Percentiles rank a stretch among this genome's conserved stretches.
phyloP scores from a whole-genome alignment of 2,113 vertebrate species.

The Myanophis thanlyinensis region DNA sequence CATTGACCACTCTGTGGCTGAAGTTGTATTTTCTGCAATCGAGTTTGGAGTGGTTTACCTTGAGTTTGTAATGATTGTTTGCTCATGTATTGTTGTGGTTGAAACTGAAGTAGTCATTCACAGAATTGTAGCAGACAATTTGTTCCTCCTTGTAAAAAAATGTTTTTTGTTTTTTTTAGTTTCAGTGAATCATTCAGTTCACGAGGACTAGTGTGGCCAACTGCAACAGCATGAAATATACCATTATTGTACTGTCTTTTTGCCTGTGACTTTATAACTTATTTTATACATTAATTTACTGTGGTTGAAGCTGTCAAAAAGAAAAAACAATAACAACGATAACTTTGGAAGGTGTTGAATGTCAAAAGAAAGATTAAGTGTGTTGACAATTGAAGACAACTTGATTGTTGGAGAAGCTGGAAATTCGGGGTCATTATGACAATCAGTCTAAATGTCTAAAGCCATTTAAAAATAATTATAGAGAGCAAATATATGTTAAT shows the following conservation, averaged over 20 bases:
- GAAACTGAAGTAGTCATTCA: too few relatives aligned
- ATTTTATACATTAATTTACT: background rate
- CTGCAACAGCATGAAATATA: too few relatives aligned
- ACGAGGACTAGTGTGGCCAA: background rate
- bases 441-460: slow-evolving; percentile 45
- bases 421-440: slow-evolving; percentile 38
- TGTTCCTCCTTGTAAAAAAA: background rate
- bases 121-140: too few relatives aligned
- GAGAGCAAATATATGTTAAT: slow-evolving; percentile 5
- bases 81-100: too few relatives aligned
- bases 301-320: background rate
- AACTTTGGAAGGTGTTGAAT: slow-evolving; percentile 16
- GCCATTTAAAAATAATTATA: slow-evolving; percentile 43
- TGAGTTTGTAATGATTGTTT: too few relatives aligned
- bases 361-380: slow-evolving; percentile 41
- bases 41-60: too few relatives aligned
- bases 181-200: background rate
- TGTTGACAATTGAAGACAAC: slow-evolving; percentile 29
- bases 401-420: background rate
- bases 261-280: background rate
- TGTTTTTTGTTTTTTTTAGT: too few relatives aligned
- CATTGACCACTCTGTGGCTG: too few relatives aligned
- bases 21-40: too few relatives aligned
- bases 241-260: background rate
- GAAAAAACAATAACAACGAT: slow-evolving; percentile 3